phyloP scores from a whole-genome alignment of 2,888 invertebrate species.

The Leptinotarsa rubiginosa region DNA sequence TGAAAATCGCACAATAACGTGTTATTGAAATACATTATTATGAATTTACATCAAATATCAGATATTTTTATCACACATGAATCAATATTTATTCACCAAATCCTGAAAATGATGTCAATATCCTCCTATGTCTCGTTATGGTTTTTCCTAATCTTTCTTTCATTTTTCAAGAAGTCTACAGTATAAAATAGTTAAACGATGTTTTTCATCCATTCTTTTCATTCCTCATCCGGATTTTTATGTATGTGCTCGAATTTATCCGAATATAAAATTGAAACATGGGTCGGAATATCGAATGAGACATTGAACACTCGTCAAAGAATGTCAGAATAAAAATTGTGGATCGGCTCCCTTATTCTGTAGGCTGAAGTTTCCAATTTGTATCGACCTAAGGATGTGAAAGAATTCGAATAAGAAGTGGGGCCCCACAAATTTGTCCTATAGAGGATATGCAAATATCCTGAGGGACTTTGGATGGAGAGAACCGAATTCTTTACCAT shows the following conservation, averaged over 20 bases:
- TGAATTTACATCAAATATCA: too few species aligned
- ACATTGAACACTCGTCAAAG: conserved; percentile 3
- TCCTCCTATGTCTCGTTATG: too few species aligned
- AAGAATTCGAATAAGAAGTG: neutral
- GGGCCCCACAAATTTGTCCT: neutral
- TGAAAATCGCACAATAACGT: too few species aligned
- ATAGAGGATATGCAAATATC: neutral
- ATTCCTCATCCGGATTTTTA: neutral
- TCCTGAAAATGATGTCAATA: too few species aligned
- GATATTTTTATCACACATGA: too few species aligned
- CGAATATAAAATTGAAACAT: neutral
- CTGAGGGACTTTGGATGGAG: neutral
- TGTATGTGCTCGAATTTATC: neutral
- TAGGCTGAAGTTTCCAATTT: conserved; percentile 1
- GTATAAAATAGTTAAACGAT: neutral
- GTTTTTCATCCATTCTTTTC: neutral
- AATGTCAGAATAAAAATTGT: neutral
- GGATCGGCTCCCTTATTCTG: neutral
- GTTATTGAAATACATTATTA: too few species aligned
- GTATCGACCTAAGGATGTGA: neutral
- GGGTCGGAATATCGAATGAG: conserved; percentile 6
- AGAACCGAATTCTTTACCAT: neutral
- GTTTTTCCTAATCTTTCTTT: neutral
- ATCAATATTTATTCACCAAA: too few species aligned
- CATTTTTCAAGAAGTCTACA: neutral